phyloP scores from a whole-genome alignment of 1,140 invertebrate genomes.

The Drosophila sucinea region DNA sequence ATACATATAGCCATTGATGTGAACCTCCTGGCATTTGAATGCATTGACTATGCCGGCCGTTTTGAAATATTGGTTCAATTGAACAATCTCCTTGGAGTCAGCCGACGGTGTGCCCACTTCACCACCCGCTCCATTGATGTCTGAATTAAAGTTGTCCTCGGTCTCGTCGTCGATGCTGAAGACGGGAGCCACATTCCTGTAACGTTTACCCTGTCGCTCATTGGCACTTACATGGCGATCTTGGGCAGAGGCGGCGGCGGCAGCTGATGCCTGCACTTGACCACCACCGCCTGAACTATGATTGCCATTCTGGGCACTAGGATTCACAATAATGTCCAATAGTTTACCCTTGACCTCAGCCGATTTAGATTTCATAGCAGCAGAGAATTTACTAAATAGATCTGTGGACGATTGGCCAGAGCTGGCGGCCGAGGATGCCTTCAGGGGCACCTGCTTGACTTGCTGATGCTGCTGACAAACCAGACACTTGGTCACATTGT shows the following conservation, averaged over 20 bases:
- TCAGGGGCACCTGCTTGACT: conserved; percentile 44
- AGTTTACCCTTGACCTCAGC: conserved; percentile 96
- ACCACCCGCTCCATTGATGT: conserved; percentile 33
- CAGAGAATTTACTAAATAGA: conserved; percentile 90
- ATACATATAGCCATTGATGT: conserved; percentile 93
- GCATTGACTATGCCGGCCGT: conserved; percentile 92
- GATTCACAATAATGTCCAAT: conserved; percentile 96
- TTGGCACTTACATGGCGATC: conserved; percentile 90
- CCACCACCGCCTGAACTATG: conserved; percentile 16
- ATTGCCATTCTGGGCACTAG: conserved; percentile 83
- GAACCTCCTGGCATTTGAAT: conserved; percentile 96
- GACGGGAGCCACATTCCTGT: conserved; percentile 94
- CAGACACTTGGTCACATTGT: conserved; percentile 90
- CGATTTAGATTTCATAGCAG: conserved; percentile 94
- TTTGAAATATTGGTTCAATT: conserved; percentile 90
- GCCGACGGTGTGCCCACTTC: conserved; percentile 70
- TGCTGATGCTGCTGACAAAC: conserved; percentile 86
- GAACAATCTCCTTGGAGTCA: conserved; percentile 88
- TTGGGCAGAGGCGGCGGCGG: conserved; percentile 70
- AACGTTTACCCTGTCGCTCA: conserved; percentile 93
- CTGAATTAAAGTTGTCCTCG: conserved; percentile 85
- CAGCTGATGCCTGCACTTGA: conserved; percentile 43
- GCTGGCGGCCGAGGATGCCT: conserved; percentile 49
- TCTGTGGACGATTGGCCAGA: conserved; percentile 84
- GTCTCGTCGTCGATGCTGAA: conserved; percentile 98